Conservation (phyloP, 64 coral and sea anemone species). For the Montipora cactus region DNA sequence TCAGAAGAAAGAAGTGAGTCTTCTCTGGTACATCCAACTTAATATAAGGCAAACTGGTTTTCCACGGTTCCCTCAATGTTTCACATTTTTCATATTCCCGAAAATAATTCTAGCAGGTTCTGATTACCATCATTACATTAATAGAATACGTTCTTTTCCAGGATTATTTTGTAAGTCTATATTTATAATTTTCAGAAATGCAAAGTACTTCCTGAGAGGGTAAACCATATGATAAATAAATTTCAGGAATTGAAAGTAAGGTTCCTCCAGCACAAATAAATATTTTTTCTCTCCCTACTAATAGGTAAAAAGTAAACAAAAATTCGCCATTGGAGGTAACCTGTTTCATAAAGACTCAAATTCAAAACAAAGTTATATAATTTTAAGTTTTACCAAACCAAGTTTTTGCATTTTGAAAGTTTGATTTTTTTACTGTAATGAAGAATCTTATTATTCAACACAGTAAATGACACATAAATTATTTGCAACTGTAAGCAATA, state of each 20-base stretch:
- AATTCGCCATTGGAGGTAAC: background rate
- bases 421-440: no score
- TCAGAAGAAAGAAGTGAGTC: background rate
- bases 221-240: background rate
- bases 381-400: no score
- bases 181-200: background rate
- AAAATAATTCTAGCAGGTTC: background rate
- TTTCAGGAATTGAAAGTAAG: background rate
- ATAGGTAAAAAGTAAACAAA: background rate
- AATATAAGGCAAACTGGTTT: background rate
- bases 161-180: conserved; percentile 21
- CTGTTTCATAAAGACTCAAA: background rate
- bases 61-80: background rate
- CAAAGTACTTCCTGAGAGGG: background rate
- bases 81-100: conserved; percentile 10
- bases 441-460: no score
- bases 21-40: no score
- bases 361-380: background rate
- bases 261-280: background rate
- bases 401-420: no score
- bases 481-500: no score
- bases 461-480: no score
- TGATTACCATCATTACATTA: conserved; percentile 8
- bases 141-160: background rate
- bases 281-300: no score